A percentile compares a stretch with the other conserved stretches of the same genome.
Conservation (phyloP, 2,797 vertebrate genomes). For the Cirrhinus mrigala region DNA sequence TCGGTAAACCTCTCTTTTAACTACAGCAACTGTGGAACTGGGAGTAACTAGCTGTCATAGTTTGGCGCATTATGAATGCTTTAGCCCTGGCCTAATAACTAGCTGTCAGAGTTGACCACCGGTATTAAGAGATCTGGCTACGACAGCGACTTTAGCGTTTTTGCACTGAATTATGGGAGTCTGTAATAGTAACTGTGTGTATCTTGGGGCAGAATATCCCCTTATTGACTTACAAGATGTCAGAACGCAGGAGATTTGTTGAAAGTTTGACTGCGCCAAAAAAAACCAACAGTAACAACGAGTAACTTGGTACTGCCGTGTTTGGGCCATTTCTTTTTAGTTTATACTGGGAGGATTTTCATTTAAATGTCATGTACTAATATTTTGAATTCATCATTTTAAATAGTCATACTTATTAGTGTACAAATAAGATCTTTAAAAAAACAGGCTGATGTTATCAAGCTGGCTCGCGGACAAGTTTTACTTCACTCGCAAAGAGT, state of each 20-base stretch:
- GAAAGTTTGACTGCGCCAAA: neutral
- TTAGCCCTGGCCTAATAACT: constrained; percentile 54
- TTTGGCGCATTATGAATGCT: constrained; percentile 39
- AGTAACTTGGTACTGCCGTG: neutral
- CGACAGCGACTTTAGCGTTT: constrained; percentile 25
- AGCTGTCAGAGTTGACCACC: constrained; percentile 57
- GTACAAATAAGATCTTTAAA: constrained; percentile 7
- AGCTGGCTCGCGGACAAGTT: neutral
- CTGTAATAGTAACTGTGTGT: constrained; percentile 30
- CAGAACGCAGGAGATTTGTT: constrained; percentile 2
- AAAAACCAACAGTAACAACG: neutral
- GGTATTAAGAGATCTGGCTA: constrained; percentile 47
- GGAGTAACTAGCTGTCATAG: constrained; percentile 41
- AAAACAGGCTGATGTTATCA: neutral
- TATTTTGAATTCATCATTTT: neutral
- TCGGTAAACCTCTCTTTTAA: constrained; percentile 10
- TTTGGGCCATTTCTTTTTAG: neutral
- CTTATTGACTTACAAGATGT: neutral
- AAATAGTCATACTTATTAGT: neutral
- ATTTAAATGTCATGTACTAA: neutral
- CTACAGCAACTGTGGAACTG: constrained; percentile 21
- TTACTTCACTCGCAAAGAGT: neutral
- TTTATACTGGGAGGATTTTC: neutral
- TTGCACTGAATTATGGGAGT: constrained; percentile 26
- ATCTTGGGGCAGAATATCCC: constrained; percentile 14